Percentiles rank a stretch among this genome's conserved stretches.
These are phyloP conservation scores for Ammodytes marinus DNA, from an alignment of 2,113 vertebrate genomes.

Conservation along the genomic window DNA sequence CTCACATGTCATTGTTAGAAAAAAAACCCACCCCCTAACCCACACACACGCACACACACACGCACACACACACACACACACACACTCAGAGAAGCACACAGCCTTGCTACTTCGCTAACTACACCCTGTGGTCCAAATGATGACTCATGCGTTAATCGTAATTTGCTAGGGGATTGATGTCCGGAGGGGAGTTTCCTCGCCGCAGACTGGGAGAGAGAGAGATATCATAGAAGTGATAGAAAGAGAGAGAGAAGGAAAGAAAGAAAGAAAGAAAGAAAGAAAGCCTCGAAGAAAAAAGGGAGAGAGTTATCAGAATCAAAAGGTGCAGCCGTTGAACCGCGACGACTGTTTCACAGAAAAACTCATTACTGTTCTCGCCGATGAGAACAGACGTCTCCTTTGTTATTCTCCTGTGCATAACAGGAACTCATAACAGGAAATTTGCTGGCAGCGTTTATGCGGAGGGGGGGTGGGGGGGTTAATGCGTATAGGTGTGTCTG, in stretches of 20 bases:
- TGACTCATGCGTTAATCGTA: slow-evolving; percentile 72
- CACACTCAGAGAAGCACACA: background rate
- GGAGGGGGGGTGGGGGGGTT: slow-evolving; percentile 58
- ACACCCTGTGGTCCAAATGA: slow-evolving; percentile 62
- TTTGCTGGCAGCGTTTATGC: slow-evolving; percentile 66
- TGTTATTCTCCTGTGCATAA: slow-evolving; percentile 71
- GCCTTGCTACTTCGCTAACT: slow-evolving; percentile 49
- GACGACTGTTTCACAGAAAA: slow-evolving; percentile 49
- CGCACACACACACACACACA: slow-evolving; percentile 16
- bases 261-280: slow-evolving; percentile 28
- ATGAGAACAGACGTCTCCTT: slow-evolving; percentile 52
- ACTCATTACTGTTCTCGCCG: slow-evolving; percentile 70
- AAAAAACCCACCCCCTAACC: slow-evolving; percentile 23
- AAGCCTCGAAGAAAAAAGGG: slow-evolving; percentile 15
- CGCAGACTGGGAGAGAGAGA: slow-evolving; percentile 11
- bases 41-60: slow-evolving; percentile 15
- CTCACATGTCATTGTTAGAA: slow-evolving; percentile 35
- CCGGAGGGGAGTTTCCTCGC: slow-evolving; percentile 60
- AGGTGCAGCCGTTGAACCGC: slow-evolving; percentile 60
- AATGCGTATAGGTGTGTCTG: slow-evolving; percentile 55
- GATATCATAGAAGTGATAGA: slow-evolving; percentile 35
- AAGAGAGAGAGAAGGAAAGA: slow-evolving; percentile 21
- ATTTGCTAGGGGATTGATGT: slow-evolving; percentile 72
- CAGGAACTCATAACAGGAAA: slow-evolving; percentile 71
- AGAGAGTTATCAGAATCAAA: slow-evolving; percentile 50